Evolutionary conservation across 2,113 vertebrate species (phyloP).

Genomic region (Hepsetus odoe): DNA sequence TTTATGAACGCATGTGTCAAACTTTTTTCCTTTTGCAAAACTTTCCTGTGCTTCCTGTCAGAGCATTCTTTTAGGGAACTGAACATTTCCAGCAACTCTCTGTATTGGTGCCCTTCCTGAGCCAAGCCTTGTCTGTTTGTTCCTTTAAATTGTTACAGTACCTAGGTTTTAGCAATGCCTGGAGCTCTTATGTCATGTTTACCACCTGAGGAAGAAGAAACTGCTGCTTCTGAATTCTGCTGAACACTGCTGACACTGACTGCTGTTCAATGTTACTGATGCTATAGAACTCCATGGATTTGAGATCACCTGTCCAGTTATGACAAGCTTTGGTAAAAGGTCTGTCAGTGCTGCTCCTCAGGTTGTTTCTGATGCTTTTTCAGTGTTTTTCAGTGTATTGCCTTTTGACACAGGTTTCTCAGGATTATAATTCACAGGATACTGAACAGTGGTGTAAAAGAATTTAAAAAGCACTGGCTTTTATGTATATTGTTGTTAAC

Average conservation of each 20-base stretch:
- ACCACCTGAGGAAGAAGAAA: background rate
- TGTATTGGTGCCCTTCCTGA: conserved; percentile 13
- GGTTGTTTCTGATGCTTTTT: background rate
- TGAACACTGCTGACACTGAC: too few species aligned
- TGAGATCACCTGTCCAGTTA: background rate
- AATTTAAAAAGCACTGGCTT: background rate
- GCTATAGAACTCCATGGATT: background rate
- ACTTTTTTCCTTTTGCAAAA: background rate
- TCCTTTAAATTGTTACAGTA: conserved; percentile 5
- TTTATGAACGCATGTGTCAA: conserved; percentile 18
- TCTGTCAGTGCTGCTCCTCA: background rate
- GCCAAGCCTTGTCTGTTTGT: conserved; percentile 16
- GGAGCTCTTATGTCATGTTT: background rate
- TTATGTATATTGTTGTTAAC: conserved; percentile 11
- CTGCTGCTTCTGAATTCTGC: background rate
- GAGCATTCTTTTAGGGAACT: background rate
- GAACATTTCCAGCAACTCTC: background rate
- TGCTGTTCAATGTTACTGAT: background rate
- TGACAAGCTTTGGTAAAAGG: background rate
- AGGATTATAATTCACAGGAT: background rate
- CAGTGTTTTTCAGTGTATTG: background rate
- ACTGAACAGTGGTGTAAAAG: background rate
- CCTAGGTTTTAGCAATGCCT: background rate
- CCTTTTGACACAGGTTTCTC: background rate
- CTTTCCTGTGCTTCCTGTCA: background rate